These are phyloP conservation scores for Oceanites oceanicus DNA, from an alignment of 2,113 vertebrate genomes.

Conservation along the genomic window DNA sequence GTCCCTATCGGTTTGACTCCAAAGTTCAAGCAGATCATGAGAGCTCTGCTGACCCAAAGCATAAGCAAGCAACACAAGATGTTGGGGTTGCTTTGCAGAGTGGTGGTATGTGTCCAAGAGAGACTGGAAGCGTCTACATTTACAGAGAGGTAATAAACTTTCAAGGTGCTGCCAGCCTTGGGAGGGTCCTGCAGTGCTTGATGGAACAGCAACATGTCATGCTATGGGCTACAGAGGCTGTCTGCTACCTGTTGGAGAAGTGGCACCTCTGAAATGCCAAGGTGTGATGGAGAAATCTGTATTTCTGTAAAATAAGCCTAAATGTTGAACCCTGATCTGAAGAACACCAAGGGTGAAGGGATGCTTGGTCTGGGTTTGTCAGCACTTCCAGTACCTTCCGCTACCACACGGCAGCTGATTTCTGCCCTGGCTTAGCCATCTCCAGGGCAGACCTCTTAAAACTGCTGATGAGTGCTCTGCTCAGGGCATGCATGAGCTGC, in stretches of 20 bases:
- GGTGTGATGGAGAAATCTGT: not conserved
- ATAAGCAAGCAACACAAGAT: not conserved
- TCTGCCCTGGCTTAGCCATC: not conserved
- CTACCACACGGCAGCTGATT: not conserved
- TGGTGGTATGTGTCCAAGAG: not conserved
- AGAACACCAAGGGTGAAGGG: not conserved
- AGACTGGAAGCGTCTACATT: not conserved
- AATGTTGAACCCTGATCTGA: not conserved
- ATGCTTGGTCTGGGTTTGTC: not conserved
- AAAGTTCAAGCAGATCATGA: not conserved
- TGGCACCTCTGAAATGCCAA: not conserved
- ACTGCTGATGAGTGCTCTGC: not conserved
- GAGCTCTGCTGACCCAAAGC: not conserved
- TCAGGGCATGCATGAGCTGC: fast-evolving
- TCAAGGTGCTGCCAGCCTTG: not conserved
- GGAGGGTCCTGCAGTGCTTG: not conserved
- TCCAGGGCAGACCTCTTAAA: not conserved
- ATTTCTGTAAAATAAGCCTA: no score
- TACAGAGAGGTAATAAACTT: no score
- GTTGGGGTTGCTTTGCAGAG: not conserved
- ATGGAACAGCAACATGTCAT: fast-evolving
- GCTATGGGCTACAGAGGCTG: not conserved
- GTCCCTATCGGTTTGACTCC: not conserved
- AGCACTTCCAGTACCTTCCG: not conserved
- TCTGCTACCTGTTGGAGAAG: not conserved